phyloP scores from a whole-genome alignment of 2,888 invertebrate species.

The Sisyra terminalis region DNA sequence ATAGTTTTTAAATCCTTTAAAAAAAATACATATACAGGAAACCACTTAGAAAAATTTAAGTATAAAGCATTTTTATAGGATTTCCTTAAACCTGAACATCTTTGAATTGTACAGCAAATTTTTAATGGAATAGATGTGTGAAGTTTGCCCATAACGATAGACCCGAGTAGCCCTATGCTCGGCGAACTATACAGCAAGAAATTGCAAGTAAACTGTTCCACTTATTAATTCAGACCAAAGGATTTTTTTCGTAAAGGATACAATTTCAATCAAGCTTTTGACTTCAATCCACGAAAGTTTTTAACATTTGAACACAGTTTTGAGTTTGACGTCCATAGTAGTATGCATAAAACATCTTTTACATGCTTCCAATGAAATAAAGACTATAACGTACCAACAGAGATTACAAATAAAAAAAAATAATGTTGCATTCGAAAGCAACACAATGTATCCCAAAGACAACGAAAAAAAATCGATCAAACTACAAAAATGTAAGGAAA shows the following conservation, averaged over 20 bases:
- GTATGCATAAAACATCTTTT: background rate
- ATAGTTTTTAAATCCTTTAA: too few relatives aligned
- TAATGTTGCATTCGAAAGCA: background rate
- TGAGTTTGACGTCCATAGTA: background rate
- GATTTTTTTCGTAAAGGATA: background rate
- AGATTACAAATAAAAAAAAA: constrained; percentile 3
- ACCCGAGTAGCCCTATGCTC: too few relatives aligned
- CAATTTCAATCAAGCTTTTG: background rate
- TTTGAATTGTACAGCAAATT: too few relatives aligned
- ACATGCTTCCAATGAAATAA: constrained; percentile 1
- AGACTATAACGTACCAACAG: constrained; percentile 7
- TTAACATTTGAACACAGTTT: background rate
- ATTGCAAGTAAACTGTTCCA: too few relatives aligned
- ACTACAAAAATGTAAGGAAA: too few relatives aligned
- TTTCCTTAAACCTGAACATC: too few relatives aligned
- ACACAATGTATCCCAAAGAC: background rate
- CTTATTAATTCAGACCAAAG: background rate
- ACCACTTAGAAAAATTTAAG: too few relatives aligned
- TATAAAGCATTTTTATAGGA: too few relatives aligned
- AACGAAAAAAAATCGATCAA: background rate
- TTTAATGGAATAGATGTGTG: too few relatives aligned
- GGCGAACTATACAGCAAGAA: too few relatives aligned
- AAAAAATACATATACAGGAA: too few relatives aligned
- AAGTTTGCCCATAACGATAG: too few relatives aligned
- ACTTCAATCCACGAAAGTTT: background rate